phyloP scores from a whole-genome alignment of 2,113 vertebrate genomes.

The Podilymbus podiceps region DNA sequence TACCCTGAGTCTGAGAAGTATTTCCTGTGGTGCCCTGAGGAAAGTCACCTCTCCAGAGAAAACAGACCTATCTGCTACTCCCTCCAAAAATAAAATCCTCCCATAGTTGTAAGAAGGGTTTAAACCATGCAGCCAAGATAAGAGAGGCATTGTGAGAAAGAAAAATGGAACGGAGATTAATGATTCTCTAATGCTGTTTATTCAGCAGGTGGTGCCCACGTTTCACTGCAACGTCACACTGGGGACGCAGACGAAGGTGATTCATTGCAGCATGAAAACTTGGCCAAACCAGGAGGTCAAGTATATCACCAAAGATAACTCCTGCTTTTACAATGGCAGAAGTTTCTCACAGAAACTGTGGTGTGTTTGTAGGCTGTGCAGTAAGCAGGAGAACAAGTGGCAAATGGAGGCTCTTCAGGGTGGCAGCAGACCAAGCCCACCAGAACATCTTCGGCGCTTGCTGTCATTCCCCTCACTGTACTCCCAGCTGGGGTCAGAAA shows the following conservation, averaged over 20 bases:
- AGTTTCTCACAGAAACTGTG: background rate
- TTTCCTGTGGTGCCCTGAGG: background rate
- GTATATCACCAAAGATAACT: background rate
- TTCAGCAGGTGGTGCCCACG: background rate
- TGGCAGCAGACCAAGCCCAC: background rate
- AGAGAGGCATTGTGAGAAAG: background rate
- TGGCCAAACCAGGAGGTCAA: slow-evolving; percentile 2
- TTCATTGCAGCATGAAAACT: background rate
- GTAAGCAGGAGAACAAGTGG: background rate
- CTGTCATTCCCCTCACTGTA: background rate
- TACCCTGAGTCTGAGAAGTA: background rate
- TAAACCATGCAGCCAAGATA: background rate
- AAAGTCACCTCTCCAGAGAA: background rate
- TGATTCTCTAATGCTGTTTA: background rate
- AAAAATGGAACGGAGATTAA: background rate
- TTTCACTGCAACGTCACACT: background rate
- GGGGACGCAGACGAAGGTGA: background rate
- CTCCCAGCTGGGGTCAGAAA: background rate
- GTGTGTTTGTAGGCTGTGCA: background rate
- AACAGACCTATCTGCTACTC: background rate
- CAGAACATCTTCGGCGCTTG: background rate
- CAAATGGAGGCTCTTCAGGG: background rate
- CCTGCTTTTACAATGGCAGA: background rate
- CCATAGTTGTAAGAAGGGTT: background rate
- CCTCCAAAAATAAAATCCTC: background rate